phyloP scores from a whole-genome alignment of 2,113 vertebrate species.

The Pholis gunnellus region DNA sequence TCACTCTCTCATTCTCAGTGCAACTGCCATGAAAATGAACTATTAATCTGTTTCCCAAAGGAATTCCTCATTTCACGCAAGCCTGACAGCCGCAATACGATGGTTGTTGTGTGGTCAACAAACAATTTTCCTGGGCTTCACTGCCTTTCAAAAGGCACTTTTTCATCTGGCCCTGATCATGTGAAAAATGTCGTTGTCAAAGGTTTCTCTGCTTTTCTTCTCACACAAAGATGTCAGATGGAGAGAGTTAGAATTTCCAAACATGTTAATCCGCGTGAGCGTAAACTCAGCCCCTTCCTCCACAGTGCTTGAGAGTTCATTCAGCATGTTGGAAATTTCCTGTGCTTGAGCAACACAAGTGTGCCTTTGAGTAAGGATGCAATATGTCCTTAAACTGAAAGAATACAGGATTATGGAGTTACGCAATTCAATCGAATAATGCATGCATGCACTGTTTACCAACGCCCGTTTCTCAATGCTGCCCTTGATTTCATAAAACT shows the following conservation, averaged over 20 bases:
- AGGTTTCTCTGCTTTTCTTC: conserved; percentile 83
- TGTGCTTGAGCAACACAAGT: conserved; percentile 73
- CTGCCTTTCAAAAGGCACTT: conserved; percentile 85
- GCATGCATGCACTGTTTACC: conserved; percentile 29
- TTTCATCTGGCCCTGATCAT: conserved; percentile 82
- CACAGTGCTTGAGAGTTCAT: conserved; percentile 65
- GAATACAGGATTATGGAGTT: conserved; percentile 57
- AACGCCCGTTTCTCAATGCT: conserved; percentile 42
- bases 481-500: conserved; percentile 58
- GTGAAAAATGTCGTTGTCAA: conserved; percentile 85
- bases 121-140: conserved; percentile 89
- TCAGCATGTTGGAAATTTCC: conserved; percentile 71
- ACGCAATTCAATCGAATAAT: conserved; percentile 37
- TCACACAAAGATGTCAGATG: conserved; percentile 84
- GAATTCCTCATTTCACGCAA: conserved; percentile 80
- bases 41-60: conserved; percentile 87
- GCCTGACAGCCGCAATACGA: conserved; percentile 84
- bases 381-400: conserved; percentile 58
- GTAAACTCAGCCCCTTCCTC: conserved; percentile 76
- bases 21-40: conserved; percentile 84
- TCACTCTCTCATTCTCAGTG: conserved; percentile 55
- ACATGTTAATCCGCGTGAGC: conserved; percentile 81
- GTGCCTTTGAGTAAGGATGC: conserved; percentile 69
- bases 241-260: conserved; percentile 84
- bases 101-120: conserved; percentile 87